Percentiles rank a stretch among this genome's conserved stretches.
Evolutionary conservation across 2,113 vertebrate species (phyloP).

Genomic region (Eubucco bourcierii): DNA sequence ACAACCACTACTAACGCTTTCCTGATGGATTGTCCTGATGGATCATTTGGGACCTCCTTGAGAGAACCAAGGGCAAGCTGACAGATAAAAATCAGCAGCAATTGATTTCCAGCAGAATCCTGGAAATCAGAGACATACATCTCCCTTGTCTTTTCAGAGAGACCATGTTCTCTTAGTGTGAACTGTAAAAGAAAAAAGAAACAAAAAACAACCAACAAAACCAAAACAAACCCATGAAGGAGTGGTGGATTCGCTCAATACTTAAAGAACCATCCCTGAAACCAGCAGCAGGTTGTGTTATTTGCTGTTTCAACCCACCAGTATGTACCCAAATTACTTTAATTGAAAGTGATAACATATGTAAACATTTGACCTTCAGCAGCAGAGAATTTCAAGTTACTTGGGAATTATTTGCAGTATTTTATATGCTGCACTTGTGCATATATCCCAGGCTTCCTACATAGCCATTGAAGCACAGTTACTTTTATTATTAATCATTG

Average conservation of each 20-base stretch:
- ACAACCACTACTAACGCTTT: conserved; percentile 39
- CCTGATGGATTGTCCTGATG: conserved; percentile 48
- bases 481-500: not conserved
- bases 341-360: not conserved
- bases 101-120: conserved; percentile 58
- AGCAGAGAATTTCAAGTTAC: not conserved
- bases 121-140: conserved; percentile 36
- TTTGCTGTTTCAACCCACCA: not conserved
- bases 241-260: not conserved
- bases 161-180: not conserved
- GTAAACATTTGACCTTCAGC: not conserved
- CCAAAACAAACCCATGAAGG: not conserved
- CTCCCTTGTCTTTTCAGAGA: conserved; percentile 16
- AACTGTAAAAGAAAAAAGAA: conserved; percentile 17
- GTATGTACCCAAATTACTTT: not conserved
- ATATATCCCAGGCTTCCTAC: not conserved
- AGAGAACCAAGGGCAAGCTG: conserved; percentile 54
- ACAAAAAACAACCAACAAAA: no score
- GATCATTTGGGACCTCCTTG: conserved; percentile 42
- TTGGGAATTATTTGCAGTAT: not conserved
- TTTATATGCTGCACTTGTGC: not conserved
- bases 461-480: not conserved
- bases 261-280: not conserved
- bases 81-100: conserved; percentile 56
- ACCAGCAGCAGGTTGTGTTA: not conserved